phyloP scores from a whole-genome alignment of 1,140 invertebrate species.

The Antheraea mylitta region DNA sequence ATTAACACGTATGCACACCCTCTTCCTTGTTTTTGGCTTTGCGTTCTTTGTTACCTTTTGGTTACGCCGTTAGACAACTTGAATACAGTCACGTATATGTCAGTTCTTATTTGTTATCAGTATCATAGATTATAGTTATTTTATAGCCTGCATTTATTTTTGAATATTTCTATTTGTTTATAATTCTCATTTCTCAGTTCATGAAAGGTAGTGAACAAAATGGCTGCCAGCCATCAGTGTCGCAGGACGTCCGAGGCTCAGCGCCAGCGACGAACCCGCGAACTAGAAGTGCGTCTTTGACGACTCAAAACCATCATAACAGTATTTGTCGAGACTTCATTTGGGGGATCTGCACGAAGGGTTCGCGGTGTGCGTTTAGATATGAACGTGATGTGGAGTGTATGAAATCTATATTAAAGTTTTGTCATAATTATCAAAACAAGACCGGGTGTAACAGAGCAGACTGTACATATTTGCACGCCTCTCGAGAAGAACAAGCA shows the following conservation, averaged over 20 bases:
- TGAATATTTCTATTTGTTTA: no score
- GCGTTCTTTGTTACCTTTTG: no score
- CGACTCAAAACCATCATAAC: constrained; percentile 10
- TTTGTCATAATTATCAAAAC: constrained; percentile 63
- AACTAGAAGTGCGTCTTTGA: constrained; percentile 16
- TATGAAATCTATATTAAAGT: constrained; percentile 54
- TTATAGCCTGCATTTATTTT: no score
- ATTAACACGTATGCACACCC: no score
- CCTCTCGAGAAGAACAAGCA: constrained; percentile 48
- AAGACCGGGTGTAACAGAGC: constrained; percentile 41
- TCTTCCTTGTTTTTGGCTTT: no score
- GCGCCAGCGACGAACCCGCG: constrained; percentile 23
- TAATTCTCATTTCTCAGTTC: no score
- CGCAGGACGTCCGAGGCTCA: constrained; percentile 20
- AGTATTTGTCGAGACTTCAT: constrained; percentile 47
- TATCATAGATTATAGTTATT: no score
- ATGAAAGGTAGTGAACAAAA: constrained; percentile 26
- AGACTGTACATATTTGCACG: constrained; percentile 53
- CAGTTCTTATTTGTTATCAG: no score
- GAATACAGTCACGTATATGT: no score
- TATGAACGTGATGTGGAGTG: constrained; percentile 47
- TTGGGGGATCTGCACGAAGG: constrained; percentile 54
- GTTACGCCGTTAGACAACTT: no score
- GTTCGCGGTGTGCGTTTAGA: constrained; percentile 43
- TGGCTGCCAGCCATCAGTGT: constrained; percentile 39